These are phyloP conservation scores for Anisognathus igniventris DNA, from an alignment of 2,797 vertebrate species.

Conservation along the genomic window DNA sequence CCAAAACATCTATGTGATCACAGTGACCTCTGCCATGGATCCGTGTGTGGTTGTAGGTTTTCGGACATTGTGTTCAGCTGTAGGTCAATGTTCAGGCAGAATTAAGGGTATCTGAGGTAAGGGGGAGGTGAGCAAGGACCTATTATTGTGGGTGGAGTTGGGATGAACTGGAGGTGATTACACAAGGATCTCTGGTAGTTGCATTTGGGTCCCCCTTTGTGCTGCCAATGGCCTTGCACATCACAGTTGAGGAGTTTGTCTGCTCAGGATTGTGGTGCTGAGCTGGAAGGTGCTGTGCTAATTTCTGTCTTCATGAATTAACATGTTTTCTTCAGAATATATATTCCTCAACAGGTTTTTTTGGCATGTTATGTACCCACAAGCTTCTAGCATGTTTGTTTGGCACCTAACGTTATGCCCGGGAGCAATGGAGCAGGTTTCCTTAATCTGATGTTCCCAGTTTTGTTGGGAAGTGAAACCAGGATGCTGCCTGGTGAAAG, in stretches of 20 bases:
- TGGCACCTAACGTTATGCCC: accelerated
- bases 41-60: accelerated
- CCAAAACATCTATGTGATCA: no score
- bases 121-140: neutral
- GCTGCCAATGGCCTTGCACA: accelerated
- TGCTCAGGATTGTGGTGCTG: neutral
- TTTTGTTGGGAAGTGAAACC: neutral
- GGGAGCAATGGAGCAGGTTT: neutral
- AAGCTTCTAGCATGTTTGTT: accelerated
- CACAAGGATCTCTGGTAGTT: no score
- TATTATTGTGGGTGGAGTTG: neutral
- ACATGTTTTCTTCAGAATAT: neutral
- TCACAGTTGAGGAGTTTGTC: neutral
- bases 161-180: neutral
- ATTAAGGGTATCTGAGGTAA: neutral
- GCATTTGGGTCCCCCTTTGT: neutral
- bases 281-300: neutral
- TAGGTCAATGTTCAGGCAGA: neutral
- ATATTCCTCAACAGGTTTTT: neutral
- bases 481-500: neutral
- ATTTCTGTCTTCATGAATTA: neutral
- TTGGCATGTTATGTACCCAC: neutral
- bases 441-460: neutral
- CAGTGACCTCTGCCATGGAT: accelerated
- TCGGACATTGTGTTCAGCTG: accelerated